These are phyloP conservation scores for Xestia xanthographa DNA, from an alignment of 2,888 invertebrate genomes.

Conservation along the genomic window DNA sequence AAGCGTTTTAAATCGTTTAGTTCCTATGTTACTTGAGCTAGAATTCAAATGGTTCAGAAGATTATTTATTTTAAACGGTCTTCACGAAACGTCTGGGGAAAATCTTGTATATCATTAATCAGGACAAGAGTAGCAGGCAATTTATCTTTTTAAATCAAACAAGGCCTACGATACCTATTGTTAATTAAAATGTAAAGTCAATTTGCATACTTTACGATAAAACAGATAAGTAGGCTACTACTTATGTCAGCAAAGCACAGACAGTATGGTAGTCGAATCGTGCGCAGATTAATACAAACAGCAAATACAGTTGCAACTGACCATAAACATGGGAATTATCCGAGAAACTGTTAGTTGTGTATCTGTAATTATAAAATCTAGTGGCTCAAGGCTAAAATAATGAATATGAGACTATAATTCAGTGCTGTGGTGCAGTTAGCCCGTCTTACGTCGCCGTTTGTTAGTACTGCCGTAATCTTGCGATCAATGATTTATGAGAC, in stretches of 20 bases:
- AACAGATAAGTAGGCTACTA: conserved; percentile 9
- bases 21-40: conserved; percentile 12
- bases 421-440: conserved; percentile 24
- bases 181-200: conserved; percentile 26
- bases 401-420: conserved; percentile 59
- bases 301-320: conserved; percentile 40
- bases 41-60: conserved; percentile 13
- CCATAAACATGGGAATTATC: conserved; percentile 62
- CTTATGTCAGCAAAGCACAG: conserved; percentile 18
- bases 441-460: conserved; percentile 15
- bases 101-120: conserved; percentile 25
- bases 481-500: conserved; percentile 38
- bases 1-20: conserved; percentile 50
- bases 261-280: conserved; percentile 51
- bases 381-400: conserved; percentile 61
- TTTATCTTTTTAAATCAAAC: conserved; percentile 26
- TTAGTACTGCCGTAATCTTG: conserved; percentile 30
- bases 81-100: background rate
- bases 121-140: background rate
- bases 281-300: conserved; percentile 52
- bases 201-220: conserved; percentile 21
- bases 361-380: conserved; percentile 61
- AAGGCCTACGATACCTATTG: background rate
- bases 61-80: background rate
- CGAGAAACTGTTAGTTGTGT: conserved; percentile 53